Conservation (phyloP, 2,113 vertebrate species). For the Cygnus buccinator region DNA sequence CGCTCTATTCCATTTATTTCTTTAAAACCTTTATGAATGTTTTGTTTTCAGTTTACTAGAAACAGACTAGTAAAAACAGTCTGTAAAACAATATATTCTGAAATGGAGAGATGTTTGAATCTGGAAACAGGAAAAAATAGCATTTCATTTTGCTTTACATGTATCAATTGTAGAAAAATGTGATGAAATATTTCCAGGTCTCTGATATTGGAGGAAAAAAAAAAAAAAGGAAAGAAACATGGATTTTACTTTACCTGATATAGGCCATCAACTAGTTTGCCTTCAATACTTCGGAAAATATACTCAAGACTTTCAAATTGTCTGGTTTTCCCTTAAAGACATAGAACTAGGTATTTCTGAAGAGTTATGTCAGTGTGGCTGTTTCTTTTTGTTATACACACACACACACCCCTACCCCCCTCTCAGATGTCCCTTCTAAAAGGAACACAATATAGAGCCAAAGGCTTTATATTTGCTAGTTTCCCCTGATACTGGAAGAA, state of each 20-base stretch:
- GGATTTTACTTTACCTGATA: neutral
- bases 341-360: neutral
- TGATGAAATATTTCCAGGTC: neutral
- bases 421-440: neutral
- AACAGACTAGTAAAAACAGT: neutral
- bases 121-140: neutral
- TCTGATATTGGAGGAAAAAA: neutral
- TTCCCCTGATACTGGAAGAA: neutral
- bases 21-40: neutral
- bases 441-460: neutral
- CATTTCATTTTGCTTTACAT: conserved; percentile 6
- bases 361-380: neutral
- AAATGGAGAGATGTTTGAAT: neutral
- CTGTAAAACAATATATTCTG: neutral
- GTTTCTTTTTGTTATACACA: neutral
- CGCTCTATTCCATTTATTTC: neutral
- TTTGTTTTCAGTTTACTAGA: neutral
- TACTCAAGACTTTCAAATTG: neutral
- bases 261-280: neutral
- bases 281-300: neutral
- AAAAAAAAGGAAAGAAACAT: neutral
- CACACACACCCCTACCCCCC: no score
- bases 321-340: neutral
- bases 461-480: neutral
- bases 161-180: neutral